Percentiles rank a stretch among this genome's conserved stretches.
These are phyloP conservation scores for Heliconius aoede DNA, from an alignment of 2,888 invertebrate species.

Conservation along the genomic window DNA sequence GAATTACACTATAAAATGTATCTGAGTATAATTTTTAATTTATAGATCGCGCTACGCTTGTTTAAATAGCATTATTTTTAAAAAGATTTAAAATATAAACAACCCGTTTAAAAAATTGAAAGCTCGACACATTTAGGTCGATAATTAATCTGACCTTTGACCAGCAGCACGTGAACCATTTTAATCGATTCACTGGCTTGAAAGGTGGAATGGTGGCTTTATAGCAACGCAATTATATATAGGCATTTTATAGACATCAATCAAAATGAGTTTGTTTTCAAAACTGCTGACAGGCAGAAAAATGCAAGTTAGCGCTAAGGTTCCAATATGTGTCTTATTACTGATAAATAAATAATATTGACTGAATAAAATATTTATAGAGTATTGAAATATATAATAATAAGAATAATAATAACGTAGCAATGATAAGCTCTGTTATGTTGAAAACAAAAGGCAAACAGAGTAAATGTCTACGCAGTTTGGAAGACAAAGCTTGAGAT, in stretches of 20 bases:
- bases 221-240: constrained; percentile 48
- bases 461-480: constrained; percentile 42
- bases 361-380: not conserved
- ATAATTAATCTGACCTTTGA: constrained; percentile 56
- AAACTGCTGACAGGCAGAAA: not conserved
- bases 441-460: constrained; percentile 46
- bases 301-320: not conserved
- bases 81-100: not conserved
- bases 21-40: too few species aligned
- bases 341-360: not conserved
- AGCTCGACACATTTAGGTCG: constrained; percentile 12
- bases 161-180: constrained; percentile 68
- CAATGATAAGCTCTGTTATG: constrained; percentile 23
- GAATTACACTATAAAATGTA: too few species aligned
- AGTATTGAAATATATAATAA: not conserved
- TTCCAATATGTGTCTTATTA: not conserved
- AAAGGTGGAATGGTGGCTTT: constrained; percentile 50
- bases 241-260: constrained; percentile 44
- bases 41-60: too few species aligned
- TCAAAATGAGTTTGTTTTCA: constrained; percentile 14
- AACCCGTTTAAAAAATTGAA: not conserved
- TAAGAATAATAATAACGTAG: constrained; percentile 5
- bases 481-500: constrained; percentile 43
- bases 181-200: constrained; percentile 55
- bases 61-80: too few species aligned